Conservation (phyloP, 2,113 vertebrate genomes). For the Oryzias celebensis region DNA sequence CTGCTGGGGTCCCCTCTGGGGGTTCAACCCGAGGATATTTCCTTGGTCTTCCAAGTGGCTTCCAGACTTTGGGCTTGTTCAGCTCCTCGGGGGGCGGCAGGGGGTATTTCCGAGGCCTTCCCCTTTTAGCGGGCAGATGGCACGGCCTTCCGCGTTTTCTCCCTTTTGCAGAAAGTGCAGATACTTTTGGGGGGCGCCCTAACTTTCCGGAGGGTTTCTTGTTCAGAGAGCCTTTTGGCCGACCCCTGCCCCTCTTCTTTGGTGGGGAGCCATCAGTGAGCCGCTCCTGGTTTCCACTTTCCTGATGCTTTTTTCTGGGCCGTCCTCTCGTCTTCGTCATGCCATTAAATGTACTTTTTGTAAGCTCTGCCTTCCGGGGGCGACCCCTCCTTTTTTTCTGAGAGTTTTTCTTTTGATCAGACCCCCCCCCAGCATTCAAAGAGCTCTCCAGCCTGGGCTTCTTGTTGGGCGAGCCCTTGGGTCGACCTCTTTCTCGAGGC, state of each 20-base stretch:
- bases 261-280: constrained; percentile 8
- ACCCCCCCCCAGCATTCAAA: constrained; percentile 15
- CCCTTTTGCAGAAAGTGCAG: neutral
- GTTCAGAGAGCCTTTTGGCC: constrained; percentile 63
- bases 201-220: constrained; percentile 32
- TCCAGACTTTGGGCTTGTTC: constrained; percentile 69
- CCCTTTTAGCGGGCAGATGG: constrained; percentile 46
- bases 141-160: constrained; percentile 41
- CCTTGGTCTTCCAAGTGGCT: constrained; percentile 70
- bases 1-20: constrained; percentile 2
- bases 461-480: constrained; percentile 45
- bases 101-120: constrained; percentile 70
- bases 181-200: constrained; percentile 24
- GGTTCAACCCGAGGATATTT: constrained; percentile 64
- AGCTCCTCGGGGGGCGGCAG: constrained; percentile 38
- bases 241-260: constrained; percentile 52
- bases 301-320: constrained; percentile 37
- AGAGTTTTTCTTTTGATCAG: neutral
- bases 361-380: constrained; percentile 6
- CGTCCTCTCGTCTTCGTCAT: constrained; percentile 34
- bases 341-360: constrained; percentile 5
- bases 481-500: constrained; percentile 53
- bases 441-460: constrained; percentile 9
- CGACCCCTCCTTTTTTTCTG: constrained; percentile 13
- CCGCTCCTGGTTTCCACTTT: neutral